Conservation (phyloP, 2,113 vertebrate species). For the Notothenia rossii region DNA sequence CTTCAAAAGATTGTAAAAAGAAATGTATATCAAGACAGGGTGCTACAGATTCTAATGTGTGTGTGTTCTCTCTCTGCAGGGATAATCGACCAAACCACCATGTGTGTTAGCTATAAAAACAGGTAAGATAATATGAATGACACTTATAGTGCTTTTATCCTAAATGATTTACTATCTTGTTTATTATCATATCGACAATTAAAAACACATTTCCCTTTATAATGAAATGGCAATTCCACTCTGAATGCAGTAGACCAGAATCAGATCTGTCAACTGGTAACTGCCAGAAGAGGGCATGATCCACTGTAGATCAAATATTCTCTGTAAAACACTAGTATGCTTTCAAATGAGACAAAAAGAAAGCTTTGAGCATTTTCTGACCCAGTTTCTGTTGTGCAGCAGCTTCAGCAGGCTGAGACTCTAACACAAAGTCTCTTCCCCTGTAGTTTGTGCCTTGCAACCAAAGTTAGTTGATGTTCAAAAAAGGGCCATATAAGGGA, state of each 20-base stretch:
- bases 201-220: not conserved
- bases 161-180: too few species aligned
- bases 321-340: conserved; percentile 16
- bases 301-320: conserved; percentile 3
- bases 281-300: not conserved
- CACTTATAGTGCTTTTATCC: not conserved
- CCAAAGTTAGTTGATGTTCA: conserved; percentile 8
- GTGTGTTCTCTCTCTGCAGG: conserved; percentile 41
- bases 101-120: conserved; percentile 27
- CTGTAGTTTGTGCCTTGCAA: conserved; percentile 37
- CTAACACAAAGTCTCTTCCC: conserved; percentile 42
- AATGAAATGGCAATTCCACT: too few species aligned
- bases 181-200: too few species aligned
- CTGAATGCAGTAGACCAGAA: too few species aligned
- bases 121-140: conserved; percentile 32
- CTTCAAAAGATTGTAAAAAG: not conserved
- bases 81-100: conserved; percentile 1
- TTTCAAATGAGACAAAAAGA: conserved; percentile 40
- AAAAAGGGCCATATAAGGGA: conserved; percentile 18
- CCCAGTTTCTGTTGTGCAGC: conserved; percentile 59
- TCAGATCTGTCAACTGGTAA: not conserved
- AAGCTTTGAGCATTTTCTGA: conserved; percentile 61
- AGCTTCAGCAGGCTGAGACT: conserved; percentile 29
- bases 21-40: not conserved
- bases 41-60: not conserved